phyloP scores from a whole-genome alignment of 2,113 vertebrate genomes.

The Sylvilagus bachmani region DNA sequence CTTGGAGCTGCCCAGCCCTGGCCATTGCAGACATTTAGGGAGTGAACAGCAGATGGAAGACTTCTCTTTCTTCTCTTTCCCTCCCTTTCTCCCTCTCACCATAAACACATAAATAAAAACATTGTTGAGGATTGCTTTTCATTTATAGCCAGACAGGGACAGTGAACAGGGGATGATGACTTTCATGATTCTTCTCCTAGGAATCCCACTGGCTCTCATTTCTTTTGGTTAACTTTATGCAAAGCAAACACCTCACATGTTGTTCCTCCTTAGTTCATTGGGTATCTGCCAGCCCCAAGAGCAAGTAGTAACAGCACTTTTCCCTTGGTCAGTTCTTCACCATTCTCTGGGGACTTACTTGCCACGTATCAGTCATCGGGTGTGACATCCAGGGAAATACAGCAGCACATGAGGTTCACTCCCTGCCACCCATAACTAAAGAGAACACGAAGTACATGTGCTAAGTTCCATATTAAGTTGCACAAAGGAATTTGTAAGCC shows the following conservation, averaged over 20 bases:
- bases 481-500: neutral
- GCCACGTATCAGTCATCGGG: neutral
- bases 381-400: neutral
- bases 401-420: accelerated
- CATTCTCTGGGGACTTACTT: neutral
- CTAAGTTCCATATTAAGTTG: neutral
- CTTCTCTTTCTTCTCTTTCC: no score
- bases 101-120: no score
- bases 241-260: neutral
- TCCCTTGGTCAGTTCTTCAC: slow-evolving; percentile 29
- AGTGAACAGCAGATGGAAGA: no score
- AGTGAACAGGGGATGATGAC: neutral
- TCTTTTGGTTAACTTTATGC: neutral
- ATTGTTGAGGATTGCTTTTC: neutral
- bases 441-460: neutral
- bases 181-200: neutral
- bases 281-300: neutral
- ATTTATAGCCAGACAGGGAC: neutral
- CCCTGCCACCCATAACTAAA: neutral
- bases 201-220: neutral
- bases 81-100: no score
- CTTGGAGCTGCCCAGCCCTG: no score
- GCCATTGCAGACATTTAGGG: no score
- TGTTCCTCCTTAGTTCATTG: neutral
- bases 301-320: neutral